Conservation (phyloP, 1,140 invertebrate genomes). For the Aphis craccivora region DNA sequence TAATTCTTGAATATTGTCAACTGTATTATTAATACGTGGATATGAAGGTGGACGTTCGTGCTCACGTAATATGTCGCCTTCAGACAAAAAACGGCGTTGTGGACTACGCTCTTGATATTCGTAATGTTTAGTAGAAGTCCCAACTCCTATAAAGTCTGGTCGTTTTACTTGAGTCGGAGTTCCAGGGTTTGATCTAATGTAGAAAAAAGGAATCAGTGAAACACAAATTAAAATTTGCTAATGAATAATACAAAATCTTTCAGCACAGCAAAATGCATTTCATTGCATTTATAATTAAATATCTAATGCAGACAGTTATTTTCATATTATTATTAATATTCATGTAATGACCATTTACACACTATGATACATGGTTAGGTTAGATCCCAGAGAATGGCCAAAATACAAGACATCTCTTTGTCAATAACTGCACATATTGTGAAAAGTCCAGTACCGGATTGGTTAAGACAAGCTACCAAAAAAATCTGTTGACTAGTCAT, state of each 20-base stretch:
- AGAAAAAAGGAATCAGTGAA: neutral
- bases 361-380: no score
- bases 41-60: conserved; percentile 65
- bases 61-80: conserved; percentile 82
- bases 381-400: no score
- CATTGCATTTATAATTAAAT: no score
- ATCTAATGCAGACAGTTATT: no score
- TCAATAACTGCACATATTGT: no score
- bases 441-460: no score
- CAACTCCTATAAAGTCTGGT: conserved; percentile 83
- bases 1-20: conserved; percentile 75
- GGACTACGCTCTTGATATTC: conserved; percentile 71
- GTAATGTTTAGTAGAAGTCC: conserved; percentile 66
- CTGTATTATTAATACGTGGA: conserved; percentile 68
- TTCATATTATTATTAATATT: no score
- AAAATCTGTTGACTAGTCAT: no score
- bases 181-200: conserved; percentile 83
- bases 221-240: neutral
- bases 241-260: neutral
- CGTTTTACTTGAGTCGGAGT: conserved; percentile 85
- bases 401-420: no score
- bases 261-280: neutral
- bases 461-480: no score
- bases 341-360: no score
- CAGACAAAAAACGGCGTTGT: conserved; percentile 83